A percentile compares a stretch with the other conserved stretches of the same genome.
Conservation (phyloP, 2,888 invertebrate genomes). For the Stenichneumon culpator region DNA sequence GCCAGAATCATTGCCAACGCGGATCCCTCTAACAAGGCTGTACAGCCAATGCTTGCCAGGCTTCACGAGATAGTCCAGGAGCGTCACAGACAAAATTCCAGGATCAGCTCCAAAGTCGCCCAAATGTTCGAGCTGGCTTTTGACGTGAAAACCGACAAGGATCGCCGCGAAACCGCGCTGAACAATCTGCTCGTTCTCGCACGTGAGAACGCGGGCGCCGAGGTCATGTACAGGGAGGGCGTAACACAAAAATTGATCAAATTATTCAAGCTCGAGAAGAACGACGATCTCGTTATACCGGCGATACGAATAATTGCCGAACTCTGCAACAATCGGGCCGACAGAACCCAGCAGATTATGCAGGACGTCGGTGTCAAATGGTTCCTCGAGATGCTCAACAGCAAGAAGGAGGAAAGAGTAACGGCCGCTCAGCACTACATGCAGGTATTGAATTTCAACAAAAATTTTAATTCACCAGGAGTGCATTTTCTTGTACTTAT, state of each 20-base stretch:
- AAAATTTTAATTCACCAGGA: too few relatives aligned
- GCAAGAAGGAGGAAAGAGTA: slow-evolving; percentile 90
- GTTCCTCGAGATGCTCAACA: slow-evolving; percentile 94
- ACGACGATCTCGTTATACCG: slow-evolving; percentile 90
- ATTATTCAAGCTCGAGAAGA: slow-evolving; percentile 92
- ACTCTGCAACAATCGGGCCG: slow-evolving; percentile 91
- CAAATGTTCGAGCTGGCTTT: slow-evolving; percentile 95
- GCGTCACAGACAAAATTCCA: slow-evolving; percentile 90
- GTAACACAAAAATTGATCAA: slow-evolving; percentile 89
- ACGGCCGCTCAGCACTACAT: slow-evolving; percentile 92
- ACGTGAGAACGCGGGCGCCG: slow-evolving; percentile 93
- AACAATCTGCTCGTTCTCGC: slow-evolving; percentile 96
- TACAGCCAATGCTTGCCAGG: slow-evolving; percentile 92
- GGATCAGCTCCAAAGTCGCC: slow-evolving; percentile 90
- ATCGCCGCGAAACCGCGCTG: slow-evolving; percentile 93
- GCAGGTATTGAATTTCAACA: slow-evolving; percentile 84
- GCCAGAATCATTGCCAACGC: slow-evolving; percentile 93
- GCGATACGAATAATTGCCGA: slow-evolving; percentile 93
- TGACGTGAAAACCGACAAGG: slow-evolving; percentile 88
- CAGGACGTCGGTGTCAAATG: slow-evolving; percentile 93
- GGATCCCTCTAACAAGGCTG: slow-evolving; percentile 94
- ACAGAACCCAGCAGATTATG: slow-evolving; percentile 90
- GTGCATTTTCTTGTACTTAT: too few relatives aligned
- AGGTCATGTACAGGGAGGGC: slow-evolving; percentile 90
- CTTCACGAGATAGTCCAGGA: slow-evolving; percentile 94